Conservation (phyloP, 2,888 invertebrate genomes). For the Branchipolynoe longqiensis region DNA sequence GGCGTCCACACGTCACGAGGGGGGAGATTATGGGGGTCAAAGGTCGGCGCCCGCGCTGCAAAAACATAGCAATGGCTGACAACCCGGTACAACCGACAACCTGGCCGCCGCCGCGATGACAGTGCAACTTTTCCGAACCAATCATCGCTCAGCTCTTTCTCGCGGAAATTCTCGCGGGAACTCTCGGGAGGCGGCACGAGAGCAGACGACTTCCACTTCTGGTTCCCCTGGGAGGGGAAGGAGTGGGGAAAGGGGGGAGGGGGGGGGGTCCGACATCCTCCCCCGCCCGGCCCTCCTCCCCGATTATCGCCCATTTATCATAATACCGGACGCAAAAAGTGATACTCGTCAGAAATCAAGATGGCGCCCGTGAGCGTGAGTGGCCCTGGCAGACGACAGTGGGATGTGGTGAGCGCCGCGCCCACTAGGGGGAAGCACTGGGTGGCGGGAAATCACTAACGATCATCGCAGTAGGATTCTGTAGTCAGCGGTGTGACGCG, state of each 20-base stretch:
- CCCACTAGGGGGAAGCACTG: neutral
- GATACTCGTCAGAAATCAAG: slow-evolving; percentile 19
- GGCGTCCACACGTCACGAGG: slow-evolving; percentile 44
- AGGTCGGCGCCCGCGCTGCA: neutral
- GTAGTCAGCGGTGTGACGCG: neutral
- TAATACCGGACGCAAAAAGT: neutral
- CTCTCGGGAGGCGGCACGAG: neutral
- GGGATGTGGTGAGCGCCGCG: neutral
- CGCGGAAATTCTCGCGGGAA: slow-evolving; percentile 9
- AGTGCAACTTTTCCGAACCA: slow-evolving; percentile 45
- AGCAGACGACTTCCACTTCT: too few relatives aligned
- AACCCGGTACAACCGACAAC: neutral
- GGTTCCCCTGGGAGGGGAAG: too few relatives aligned
- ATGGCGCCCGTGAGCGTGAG: slow-evolving; percentile 5
- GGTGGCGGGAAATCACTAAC: slow-evolving; percentile 46
- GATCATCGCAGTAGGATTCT: neutral
- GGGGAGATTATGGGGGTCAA: slow-evolving; percentile 32
- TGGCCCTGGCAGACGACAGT: slow-evolving; percentile 40
- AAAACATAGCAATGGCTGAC: slow-evolving; percentile 6
- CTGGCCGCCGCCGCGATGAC: neutral
- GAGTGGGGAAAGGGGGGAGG: neutral
- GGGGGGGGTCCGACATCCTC: neutral
- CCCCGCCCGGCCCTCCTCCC: neutral
- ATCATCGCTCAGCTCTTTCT: slow-evolving; percentile 38
- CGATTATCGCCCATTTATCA: slow-evolving; percentile 50